A percentile compares a stretch with the other conserved stretches of the same genome.
These are phyloP conservation scores for Anarrhichthys ocellatus DNA, from an alignment of 2,113 vertebrate species.

Conservation along the genomic window DNA sequence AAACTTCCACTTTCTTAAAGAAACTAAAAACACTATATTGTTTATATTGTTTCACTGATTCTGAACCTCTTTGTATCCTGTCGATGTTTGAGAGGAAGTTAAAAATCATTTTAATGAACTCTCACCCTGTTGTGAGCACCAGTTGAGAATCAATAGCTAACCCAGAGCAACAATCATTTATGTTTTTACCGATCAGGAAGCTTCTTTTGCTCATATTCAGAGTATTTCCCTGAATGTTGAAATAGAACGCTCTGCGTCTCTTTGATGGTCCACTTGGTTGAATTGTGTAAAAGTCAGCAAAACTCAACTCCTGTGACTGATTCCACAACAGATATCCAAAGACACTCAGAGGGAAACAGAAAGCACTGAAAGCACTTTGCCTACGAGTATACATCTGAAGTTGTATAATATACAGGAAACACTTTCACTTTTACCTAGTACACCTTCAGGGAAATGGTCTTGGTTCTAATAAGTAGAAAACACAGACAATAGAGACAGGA, in stretches of 20 bases:
- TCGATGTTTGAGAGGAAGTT: neutral
- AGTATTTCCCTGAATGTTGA: neutral
- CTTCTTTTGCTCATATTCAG: neutral
- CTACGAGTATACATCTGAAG: neutral
- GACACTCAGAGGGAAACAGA: constrained; percentile 51
- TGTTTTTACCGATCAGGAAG: neutral
- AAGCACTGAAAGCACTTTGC: neutral
- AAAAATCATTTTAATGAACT: neutral
- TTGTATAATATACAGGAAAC: neutral
- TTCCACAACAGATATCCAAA: constrained; percentile 31
- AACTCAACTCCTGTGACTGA: constrained; percentile 4
- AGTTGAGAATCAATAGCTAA: neutral
- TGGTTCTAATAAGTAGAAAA: constrained; percentile 10
- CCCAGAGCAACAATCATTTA: neutral
- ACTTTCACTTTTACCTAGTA: constrained; percentile 32
- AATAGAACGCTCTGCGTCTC: neutral
- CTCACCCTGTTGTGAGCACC: neutral
- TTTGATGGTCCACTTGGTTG: neutral
- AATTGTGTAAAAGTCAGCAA: neutral
- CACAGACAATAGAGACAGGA: too few species aligned
- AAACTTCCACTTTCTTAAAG: neutral
- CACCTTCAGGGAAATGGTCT: constrained; percentile 31
- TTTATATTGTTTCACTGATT: neutral
- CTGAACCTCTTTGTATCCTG: neutral
- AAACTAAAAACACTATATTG: too few species aligned